Percentiles rank a stretch among this genome's conserved stretches.
phyloP scores from a whole-genome alignment of 2,113 vertebrate species.

The Mesoclemmys tuberculata region DNA sequence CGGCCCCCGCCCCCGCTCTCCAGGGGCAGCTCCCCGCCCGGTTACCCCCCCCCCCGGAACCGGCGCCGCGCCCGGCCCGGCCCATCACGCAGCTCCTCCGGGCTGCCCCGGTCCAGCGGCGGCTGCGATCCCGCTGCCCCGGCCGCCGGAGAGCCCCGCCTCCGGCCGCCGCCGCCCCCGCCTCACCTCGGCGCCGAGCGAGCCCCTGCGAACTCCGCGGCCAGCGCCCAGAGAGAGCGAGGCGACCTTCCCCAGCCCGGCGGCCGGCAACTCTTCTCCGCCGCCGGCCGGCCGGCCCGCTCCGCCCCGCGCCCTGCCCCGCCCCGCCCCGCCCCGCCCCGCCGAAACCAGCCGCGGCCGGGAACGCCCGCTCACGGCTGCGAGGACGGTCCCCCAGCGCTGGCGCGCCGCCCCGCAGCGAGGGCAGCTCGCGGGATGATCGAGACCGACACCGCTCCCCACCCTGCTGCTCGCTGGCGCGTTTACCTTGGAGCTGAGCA shows the following conservation, averaged over 20 bases:
- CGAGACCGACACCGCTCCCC: too few relatives aligned
- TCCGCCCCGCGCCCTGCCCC: background rate
- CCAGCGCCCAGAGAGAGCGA: constrained; percentile 54
- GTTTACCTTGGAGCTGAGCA: background rate
- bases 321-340: background rate
- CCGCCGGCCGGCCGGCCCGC: background rate
- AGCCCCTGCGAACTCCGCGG: constrained; percentile 1
- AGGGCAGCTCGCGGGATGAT: background rate
- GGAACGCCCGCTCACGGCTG: background rate
- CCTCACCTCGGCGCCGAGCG: background rate
- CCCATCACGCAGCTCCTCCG: background rate
- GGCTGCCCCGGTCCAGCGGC: background rate
- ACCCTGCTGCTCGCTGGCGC: background rate
- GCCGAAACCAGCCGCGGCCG: background rate
- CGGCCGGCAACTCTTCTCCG: background rate
- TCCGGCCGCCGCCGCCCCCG: background rate
- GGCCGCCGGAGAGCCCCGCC: background rate
- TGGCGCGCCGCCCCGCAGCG: too few relatives aligned
- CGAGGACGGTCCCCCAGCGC: background rate
- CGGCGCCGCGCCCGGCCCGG: background rate
- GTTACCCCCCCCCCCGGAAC: too few relatives aligned
- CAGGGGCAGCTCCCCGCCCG: background rate
- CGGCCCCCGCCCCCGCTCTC: background rate
- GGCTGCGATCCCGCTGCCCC: too few relatives aligned
- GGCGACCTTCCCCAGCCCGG: background rate